These are phyloP conservation scores for Rhabditoides inermis DNA, from an alignment of 2,888 invertebrate species.

Conservation along the genomic window DNA sequence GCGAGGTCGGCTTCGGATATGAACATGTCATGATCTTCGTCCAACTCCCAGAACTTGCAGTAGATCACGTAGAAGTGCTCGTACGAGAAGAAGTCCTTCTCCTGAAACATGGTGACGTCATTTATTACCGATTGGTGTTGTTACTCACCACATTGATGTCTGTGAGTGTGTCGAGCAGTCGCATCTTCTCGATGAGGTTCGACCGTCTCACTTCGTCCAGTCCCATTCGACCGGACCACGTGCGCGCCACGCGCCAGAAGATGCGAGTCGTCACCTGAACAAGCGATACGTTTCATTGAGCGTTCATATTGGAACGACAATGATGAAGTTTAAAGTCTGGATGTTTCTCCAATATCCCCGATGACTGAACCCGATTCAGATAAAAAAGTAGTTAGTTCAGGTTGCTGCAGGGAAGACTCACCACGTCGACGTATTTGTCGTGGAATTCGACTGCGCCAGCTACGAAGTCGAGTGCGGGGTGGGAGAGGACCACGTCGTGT, in stretches of 20 bases:
- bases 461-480: conserved; percentile 77
- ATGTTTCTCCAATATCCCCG: background rate
- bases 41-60: conserved; percentile 99
- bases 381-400: background rate
- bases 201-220: conserved; percentile 80
- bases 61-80: conserved; percentile 99
- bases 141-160: conserved; percentile 44
- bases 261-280: conserved; percentile 86
- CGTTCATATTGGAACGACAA: background rate
- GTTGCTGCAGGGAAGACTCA: conserved; percentile 52
- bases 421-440: conserved; percentile 94
- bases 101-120: too few relatives aligned
- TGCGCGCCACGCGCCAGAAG: conserved; percentile 89
- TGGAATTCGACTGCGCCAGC: conserved; percentile 97
- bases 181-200: conserved; percentile 60
- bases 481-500: conserved; percentile 83
- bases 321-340: background rate
- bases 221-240: conserved; percentile 88
- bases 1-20: conserved; percentile 78
- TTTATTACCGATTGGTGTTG: too few relatives aligned
- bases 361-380: background rate
- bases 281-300: conserved; percentile 9
- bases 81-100: conserved; percentile 78
- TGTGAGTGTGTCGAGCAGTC: conserved; percentile 30
- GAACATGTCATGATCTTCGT: conserved; percentile 90